These are phyloP conservation scores for Rhingia rostrata DNA, from an alignment of 2,888 invertebrate species.

Conservation along the genomic window DNA sequence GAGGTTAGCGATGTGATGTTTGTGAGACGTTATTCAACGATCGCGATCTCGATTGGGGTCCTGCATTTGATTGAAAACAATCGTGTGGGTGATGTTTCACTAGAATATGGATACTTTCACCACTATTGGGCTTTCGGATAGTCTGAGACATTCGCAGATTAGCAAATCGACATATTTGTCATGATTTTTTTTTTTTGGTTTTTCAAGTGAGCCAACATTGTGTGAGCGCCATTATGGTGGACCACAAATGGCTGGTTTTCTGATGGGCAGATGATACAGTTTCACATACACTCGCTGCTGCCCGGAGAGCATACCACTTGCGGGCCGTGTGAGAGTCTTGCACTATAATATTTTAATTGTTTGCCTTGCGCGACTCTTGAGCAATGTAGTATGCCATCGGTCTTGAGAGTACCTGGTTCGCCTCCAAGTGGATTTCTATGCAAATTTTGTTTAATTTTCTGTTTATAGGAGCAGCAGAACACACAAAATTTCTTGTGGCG, in stretches of 20 bases:
- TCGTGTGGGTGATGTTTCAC: conserved; percentile 36
- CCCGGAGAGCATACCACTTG: conserved; percentile 9
- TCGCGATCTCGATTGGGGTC: conserved; percentile 25
- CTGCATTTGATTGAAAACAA: conserved; percentile 45
- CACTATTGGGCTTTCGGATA: conserved; percentile 16
- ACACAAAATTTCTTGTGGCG: conserved; percentile 64
- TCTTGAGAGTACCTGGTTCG: conserved; percentile 22
- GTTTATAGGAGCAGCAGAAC: conserved; percentile 46
- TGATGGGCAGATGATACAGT: conserved; percentile 49
- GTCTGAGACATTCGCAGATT: conserved; percentile 1
- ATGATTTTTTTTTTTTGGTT: background rate
- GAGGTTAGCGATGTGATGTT: conserved; percentile 32
- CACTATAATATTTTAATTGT: conserved; percentile 69
- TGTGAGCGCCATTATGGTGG: conserved; percentile 6
- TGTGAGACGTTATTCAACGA: conserved; percentile 40
- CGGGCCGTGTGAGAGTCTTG: conserved; percentile 37
- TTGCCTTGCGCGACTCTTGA: conserved; percentile 67
- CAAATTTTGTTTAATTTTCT: conserved; percentile 58
- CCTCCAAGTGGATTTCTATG: conserved; percentile 64
- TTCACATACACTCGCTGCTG: conserved; percentile 19
- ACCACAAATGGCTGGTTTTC: conserved; percentile 4
- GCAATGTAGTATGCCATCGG: conserved; percentile 36
- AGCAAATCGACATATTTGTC: conserved; percentile 23
- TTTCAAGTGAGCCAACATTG: background rate
- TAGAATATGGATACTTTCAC: conserved; percentile 51